phyloP scores from a whole-genome alignment of 1,140 invertebrate species.

The Lerema accius region DNA sequence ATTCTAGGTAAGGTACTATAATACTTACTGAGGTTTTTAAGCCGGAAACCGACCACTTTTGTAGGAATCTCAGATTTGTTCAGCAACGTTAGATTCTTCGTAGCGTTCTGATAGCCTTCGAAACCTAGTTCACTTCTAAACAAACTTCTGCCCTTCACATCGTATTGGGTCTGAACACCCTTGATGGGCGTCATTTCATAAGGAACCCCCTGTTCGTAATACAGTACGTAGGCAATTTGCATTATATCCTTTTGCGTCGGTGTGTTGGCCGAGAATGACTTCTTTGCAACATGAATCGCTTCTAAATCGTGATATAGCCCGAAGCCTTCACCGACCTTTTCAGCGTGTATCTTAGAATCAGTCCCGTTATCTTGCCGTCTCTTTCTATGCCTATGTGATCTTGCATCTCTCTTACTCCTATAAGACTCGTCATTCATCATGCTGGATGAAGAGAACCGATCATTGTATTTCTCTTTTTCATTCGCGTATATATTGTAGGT shows the following conservation, averaged over 20 bases:
- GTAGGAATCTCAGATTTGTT: conserved; percentile 68
- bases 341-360: conserved; percentile 47
- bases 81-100: conserved; percentile 65
- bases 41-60: conserved; percentile 65
- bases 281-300: conserved; percentile 63
- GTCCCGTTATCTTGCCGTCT: conserved; percentile 66
- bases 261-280: conserved; percentile 41
- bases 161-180: conserved; percentile 50
- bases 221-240: conserved; percentile 72
- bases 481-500: conserved; percentile 60
- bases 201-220: conserved; percentile 69
- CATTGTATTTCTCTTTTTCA: conserved; percentile 59
- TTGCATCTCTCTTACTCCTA: conserved; percentile 54
- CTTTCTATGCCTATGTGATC: conserved; percentile 71
- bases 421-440: conserved; percentile 54
- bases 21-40: conserved; percentile 72
- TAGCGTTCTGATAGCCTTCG: conserved; percentile 59
- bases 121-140: conserved; percentile 65
- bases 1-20: too few relatives aligned
- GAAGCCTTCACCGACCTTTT: conserved; percentile 45
- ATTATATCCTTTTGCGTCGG: conserved; percentile 53
- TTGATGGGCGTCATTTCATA: conserved; percentile 44
- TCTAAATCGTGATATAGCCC: conserved; percentile 55
- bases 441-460: conserved; percentile 60
- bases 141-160: conserved; percentile 59